Evolutionary conservation across 1,140 invertebrate species (phyloP), one percentile per base, ranked within the genome.

Genomic region (Eciton burchellii): DNA sequence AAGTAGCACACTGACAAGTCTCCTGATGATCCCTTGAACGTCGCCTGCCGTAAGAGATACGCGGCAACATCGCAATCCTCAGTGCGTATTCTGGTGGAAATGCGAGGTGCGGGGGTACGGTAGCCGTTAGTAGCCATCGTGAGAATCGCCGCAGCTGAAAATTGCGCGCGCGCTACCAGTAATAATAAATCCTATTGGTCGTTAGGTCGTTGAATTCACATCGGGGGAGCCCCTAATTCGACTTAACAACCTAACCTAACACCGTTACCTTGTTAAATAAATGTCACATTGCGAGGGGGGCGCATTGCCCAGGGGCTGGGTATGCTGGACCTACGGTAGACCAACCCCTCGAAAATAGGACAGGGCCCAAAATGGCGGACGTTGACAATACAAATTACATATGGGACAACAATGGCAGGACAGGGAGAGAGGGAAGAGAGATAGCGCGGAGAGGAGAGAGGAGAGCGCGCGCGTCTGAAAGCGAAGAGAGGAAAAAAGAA

Each of bases 261-360:
- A 81, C 91, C 89, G 89, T 92, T 91, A 92, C 90, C 88, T 92
- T 90, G 91, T 92, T 92, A 92, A 91, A 92, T 92, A 92, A 92
- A 92, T 91, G 91, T 92, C 88, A 88, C 83, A 82, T 83, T 84
- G 84, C 88, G 81, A 91, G 85, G 92, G 92, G 88, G n/a, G n/a
- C n/a, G n/a, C n/a, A n/a, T n/a, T 88, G 89, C 81, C 72, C 81
- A 86, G 86, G 49, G 85, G 77, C 60, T 43, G 85, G 79, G 45
- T 59, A n/a, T n/a, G 72, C 68, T 72, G 83, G 71, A 88, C 79
- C 86, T 81, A 87, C 47, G 68, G 68, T 89, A 89, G 88, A 76
- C 87, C 89, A 91, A 90, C 90, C 91, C 90, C 87, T 84, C 86
- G 88, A 92, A 92, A 91, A 85, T 90, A 88, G 88, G 85, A 90